Evolutionary conservation across 1,140 invertebrate genomes (phyloP).

Genomic region (Leguminivora glycinivorella): DNA sequence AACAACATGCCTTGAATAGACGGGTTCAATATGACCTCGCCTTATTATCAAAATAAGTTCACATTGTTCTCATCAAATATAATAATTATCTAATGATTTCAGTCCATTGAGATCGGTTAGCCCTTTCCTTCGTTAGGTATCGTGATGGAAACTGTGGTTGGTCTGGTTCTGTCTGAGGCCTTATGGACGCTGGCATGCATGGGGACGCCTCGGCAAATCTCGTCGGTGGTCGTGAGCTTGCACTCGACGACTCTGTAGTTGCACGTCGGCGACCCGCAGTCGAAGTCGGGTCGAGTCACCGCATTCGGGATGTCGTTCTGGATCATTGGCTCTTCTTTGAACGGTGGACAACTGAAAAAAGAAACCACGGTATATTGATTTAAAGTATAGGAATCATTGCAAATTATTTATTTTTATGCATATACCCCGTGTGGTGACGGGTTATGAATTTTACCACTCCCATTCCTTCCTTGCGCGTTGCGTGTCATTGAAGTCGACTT

Average conservation of each 20-base stretch:
- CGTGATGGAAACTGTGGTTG: constrained; percentile 79
- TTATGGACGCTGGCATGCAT: constrained; percentile 45
- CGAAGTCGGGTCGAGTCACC: constrained; percentile 61
- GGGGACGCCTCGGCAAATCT: constrained; percentile 56
- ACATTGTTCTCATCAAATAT: constrained; percentile 31
- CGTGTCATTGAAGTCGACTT: too few species aligned
- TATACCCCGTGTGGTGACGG: too few species aligned
- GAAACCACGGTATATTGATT: background rate
- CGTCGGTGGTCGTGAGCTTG: constrained; percentile 72
- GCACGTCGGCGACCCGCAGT: constrained; percentile 62
- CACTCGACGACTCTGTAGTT: constrained; percentile 76
- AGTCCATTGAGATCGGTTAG: constrained; percentile 43
- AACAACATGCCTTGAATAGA: background rate
- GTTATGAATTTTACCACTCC: too few species aligned
- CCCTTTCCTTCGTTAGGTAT: constrained; percentile 80
- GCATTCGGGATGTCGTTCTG: constrained; percentile 63
- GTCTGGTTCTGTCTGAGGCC: constrained; percentile 49
- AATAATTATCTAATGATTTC: constrained; percentile 36
- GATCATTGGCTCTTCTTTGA: constrained; percentile 65
- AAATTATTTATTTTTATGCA: too few species aligned
- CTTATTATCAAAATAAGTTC: constrained; percentile 30
- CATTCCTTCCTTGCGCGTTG: too few species aligned
- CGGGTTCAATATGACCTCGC: constrained; percentile 23
- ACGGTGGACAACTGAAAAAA: constrained; percentile 62
- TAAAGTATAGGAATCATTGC: background rate